A percentile compares a stretch with the other conserved stretches of the same genome.
These are phyloP conservation scores for Eubasilissa regina DNA, from an alignment of 1,140 invertebrate genomes.

Conservation along the genomic window DNA sequence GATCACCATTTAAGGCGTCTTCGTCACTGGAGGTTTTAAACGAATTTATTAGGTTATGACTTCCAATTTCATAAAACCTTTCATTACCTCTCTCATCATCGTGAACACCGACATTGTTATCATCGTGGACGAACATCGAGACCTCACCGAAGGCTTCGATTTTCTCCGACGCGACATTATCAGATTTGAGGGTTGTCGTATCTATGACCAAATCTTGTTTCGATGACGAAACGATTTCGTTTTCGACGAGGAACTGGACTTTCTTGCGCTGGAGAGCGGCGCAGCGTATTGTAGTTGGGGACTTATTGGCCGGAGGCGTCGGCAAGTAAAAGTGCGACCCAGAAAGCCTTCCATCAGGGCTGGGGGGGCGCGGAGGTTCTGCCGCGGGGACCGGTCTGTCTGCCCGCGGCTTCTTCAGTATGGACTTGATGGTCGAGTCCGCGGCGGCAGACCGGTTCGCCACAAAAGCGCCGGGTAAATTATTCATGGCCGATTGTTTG, in stretches of 20 bases:
- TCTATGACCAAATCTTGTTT: constrained; percentile 17
- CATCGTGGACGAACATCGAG: constrained; percentile 21
- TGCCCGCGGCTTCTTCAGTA: constrained; percentile 77
- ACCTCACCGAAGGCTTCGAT: constrained; percentile 23
- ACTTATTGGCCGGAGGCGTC: constrained; percentile 70
- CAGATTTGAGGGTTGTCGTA: constrained; percentile 19
- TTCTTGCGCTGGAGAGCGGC: constrained; percentile 70
- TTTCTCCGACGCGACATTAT: not conserved
- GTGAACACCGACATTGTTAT: constrained; percentile 38
- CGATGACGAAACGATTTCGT: constrained; percentile 65
- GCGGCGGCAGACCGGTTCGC: constrained; percentile 54
- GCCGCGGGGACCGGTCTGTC: constrained; percentile 58
- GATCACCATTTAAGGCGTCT: not conserved
- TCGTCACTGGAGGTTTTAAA: not conserved
- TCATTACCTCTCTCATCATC: constrained; percentile 21
- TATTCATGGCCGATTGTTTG: constrained; percentile 59
- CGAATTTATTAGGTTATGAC: constrained; percentile 52
- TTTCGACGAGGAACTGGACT: constrained; percentile 76
- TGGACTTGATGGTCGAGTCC: constrained; percentile 74
- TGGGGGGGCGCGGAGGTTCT: constrained; percentile 40
- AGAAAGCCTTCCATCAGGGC: constrained; percentile 64
- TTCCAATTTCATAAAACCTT: constrained; percentile 37
- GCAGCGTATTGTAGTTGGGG: constrained; percentile 63
- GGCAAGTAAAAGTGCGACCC: constrained; percentile 79
- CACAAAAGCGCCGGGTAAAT: constrained; percentile 55